Base-by-base conservation (phyloP, 2,888 invertebrate genomes). In the Drosophila diplacantha region DNA sequence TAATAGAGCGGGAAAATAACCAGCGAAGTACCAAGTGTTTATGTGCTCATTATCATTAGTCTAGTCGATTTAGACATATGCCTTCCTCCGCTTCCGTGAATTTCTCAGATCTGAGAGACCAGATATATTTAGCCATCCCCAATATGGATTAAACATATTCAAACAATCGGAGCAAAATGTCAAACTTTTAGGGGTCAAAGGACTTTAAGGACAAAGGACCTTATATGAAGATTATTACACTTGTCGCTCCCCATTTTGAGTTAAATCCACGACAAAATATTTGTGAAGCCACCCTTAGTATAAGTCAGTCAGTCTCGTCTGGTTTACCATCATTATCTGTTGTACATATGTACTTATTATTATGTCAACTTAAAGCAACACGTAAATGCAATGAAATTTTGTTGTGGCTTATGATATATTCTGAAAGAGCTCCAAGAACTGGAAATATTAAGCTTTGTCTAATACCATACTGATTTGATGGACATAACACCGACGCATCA, bases 341-440 rank as follows among this genome's bases (percentile, higher is more conserved):
- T 16, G n/a, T 43, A 20, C 3, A 3, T 20, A 12, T 18, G 26
- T 44, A 44, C 44, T 44, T 44, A 31, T 44, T 44, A 24, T 50
- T 61, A 43, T 50, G 50, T 50, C 41, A 46, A 59, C 59, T 59
- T 59, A 20, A 14, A 44, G 29, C 12, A 44, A 31, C 44, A 44
- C 44, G 44, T 44, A 44, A 44, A 14, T 44, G 44, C 44, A 44
- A 44, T 44, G 29, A 44, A 44, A 31, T 44, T 44, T 29, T 29
- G 12, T 8, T 14, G 18, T 31, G 44, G 44, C 44, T 44, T 44
- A 31, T 29, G 43, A 44, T 18, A 44, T 44, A 20, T 44, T 8
- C 18, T 9, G 9, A 44, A 44, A 20, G 14, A 44, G 29, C 44
- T 31, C 7, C 8, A 4, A 20, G 14, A 29, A 29, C 18, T 44